Percentiles rank a stretch among this genome's conserved stretches.
phyloP scores from a whole-genome alignment of 1,140 invertebrate species.

The Helicoverpa zea region DNA sequence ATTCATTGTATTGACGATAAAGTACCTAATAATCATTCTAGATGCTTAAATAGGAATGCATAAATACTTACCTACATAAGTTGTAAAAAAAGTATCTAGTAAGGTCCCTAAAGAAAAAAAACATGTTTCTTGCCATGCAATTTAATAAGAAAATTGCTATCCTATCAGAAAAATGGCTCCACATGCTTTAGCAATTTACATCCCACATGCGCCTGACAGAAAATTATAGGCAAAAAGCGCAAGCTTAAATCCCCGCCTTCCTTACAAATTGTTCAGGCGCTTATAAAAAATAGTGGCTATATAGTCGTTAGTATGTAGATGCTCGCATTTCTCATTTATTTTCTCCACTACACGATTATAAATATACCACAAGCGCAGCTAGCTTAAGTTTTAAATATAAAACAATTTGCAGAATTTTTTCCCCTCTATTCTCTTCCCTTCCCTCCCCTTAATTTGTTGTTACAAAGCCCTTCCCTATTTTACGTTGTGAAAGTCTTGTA shows the following conservation, averaged over 20 bases:
- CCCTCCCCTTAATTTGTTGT: slow-evolving; percentile 29
- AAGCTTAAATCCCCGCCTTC: neutral
- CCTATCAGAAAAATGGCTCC: too few relatives aligned
- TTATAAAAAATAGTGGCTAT: neutral
- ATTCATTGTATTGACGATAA: too few relatives aligned
- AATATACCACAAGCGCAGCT: slow-evolving; percentile 1
- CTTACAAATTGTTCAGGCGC: slow-evolving; percentile 20
- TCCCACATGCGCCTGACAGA: slow-evolving; percentile 5
- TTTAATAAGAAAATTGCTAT: too few relatives aligned
- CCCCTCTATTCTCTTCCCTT: neutral
- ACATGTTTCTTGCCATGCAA: too few relatives aligned
- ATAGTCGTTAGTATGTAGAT: slow-evolving; percentile 40
- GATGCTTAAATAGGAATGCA: too few relatives aligned
- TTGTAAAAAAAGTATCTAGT: too few relatives aligned
- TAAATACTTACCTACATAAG: too few relatives aligned
- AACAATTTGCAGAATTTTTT: slow-evolving; percentile 40
- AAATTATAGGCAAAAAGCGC: neutral
- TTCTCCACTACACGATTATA: slow-evolving; percentile 7
- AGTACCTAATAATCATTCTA: too few relatives aligned
- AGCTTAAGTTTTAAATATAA: slow-evolving; percentile 15
- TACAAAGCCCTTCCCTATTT: slow-evolving; percentile 33
- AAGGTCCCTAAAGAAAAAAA: too few relatives aligned
- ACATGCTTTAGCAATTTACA: neutral
- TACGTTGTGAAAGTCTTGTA: slow-evolving; percentile 7
- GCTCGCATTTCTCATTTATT: slow-evolving; percentile 30